A percentile compares a stretch with the other conserved stretches of the same genome.
phyloP scores from a whole-genome alignment of 1,140 invertebrate genomes.

The Heliothis virescens region DNA sequence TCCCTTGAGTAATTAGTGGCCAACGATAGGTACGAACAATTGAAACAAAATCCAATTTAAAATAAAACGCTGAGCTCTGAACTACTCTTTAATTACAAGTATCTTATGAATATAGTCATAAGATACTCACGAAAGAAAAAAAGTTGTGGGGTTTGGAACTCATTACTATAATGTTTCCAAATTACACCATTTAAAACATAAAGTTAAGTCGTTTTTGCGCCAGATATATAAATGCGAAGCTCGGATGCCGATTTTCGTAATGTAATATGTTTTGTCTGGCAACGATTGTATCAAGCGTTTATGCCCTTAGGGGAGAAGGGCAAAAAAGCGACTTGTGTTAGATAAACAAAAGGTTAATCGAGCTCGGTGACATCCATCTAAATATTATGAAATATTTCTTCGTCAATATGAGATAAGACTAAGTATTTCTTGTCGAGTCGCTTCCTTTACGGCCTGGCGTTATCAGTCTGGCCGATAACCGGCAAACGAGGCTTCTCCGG shows the following conservation, averaged over 20 bases:
- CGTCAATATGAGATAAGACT: constrained; percentile 64
- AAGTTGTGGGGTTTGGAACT: constrained; percentile 5
- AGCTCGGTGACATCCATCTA: constrained; percentile 52
- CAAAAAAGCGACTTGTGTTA: constrained; percentile 48
- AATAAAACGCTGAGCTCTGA: not conserved
- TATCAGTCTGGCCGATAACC: constrained; percentile 64
- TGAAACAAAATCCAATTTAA: constrained; percentile 43
- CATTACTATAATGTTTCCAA: not conserved
- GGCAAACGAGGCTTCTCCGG: constrained; percentile 62
- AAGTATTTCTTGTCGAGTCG: constrained; percentile 61
- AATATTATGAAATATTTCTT: constrained; percentile 64
- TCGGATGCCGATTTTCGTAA: constrained; percentile 11
- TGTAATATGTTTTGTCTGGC: constrained; percentile 25
- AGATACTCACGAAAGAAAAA: not conserved
- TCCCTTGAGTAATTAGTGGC: constrained; percentile 49
- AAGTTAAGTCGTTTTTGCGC: not conserved
- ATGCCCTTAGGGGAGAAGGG: constrained; percentile 25
- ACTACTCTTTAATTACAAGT: constrained; percentile 22
- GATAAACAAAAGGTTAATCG: constrained; percentile 59
- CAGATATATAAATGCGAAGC: not conserved
- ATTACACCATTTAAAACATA: not conserved
- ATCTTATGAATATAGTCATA: not conserved
- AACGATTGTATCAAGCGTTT: constrained; percentile 18
- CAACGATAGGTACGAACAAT: constrained; percentile 40
- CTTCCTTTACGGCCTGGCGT: constrained; percentile 61